Base-by-base conservation (phyloP, 2,113 vertebrate genomes). In the Peromyscus polionotus region DNA sequence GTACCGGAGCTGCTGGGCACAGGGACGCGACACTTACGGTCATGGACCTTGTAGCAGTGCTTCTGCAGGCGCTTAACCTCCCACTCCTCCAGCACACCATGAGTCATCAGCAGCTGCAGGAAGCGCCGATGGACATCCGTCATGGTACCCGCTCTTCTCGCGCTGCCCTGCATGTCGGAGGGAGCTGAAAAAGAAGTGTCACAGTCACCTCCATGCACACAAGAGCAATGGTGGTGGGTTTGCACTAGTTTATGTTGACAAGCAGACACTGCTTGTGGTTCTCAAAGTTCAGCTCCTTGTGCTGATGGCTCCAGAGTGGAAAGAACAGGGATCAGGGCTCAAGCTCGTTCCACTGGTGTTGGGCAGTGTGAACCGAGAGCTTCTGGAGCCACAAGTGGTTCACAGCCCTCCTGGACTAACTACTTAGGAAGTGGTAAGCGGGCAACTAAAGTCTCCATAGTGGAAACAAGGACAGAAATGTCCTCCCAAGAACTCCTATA, bases 81-180 rank as follows among this genome's bases (percentile, higher is more conserved):
- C 3, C 98, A 95, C 2, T 98, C 98, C 90, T 99, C 99, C 39
- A 99, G 97, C 86, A 99, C 99, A 0, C 99, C 99, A 0, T 97
- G 98, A 20, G 98, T 98, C 99, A 99, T 99, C 95, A 99, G 97
- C 73, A 99, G 95, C 92, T 99, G 99, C 2, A 99, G 97, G 96
- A 99, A 99, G 19, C 99, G 98, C 4, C 99, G 99, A 67, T 99
- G 99, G 89, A 99, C 98, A 8, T 99, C 98, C 0, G 98, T 99
- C 98, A 99, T 99, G 75, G 94, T 88, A 31, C 96, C 97, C 1
- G 95, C 92, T 98, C 99, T 99, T 2, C 16, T 77, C 0, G 17
- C 3, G 4, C 33, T 10, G 0, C 81, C 57, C 85, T 81, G 94
- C 65, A 77, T 90, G n/a, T 45, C 1, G 2, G 33, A 22, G 36